Percentiles rank a stretch among this genome's conserved stretches.
Conservation (phyloP, 2,888 invertebrate species). For the Pimpla rufipes region DNA sequence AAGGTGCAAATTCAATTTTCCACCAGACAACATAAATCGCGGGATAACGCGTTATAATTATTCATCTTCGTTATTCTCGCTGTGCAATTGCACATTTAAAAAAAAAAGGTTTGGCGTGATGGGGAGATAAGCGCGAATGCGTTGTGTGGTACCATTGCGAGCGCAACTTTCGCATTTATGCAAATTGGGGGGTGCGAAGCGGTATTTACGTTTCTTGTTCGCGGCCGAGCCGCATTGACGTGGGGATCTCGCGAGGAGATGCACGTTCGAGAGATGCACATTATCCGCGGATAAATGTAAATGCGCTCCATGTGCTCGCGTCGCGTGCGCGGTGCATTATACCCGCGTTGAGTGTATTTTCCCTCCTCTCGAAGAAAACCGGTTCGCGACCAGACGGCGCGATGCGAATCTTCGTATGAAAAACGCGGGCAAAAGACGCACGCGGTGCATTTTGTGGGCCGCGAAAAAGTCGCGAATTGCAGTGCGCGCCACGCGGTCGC, state of each 20-base stretch:
- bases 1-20: not conserved
- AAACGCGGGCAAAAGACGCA: not conserved
- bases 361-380: slow-evolving; percentile 23
- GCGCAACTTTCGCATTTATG: slow-evolving; percentile 46
- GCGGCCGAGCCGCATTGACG: slow-evolving; percentile 58
- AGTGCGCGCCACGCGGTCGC: not conserved
- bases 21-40: not conserved
- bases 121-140: slow-evolving; percentile 3
- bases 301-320: not conserved
- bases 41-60: not conserved
- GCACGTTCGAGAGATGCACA: slow-evolving; percentile 51
- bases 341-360: not conserved
- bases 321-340: not conserved
- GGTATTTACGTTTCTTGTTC: slow-evolving; percentile 55
- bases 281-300: slow-evolving; percentile 15
- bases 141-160: not conserved
- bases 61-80: not conserved
- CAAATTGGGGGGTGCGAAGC: slow-evolving; percentile 37
- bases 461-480: not conserved
- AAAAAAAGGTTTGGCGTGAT: not conserved
- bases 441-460: not conserved
- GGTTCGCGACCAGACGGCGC: slow-evolving; percentile 19
- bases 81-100: not conserved
- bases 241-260: slow-evolving; percentile 44
- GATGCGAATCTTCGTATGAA: not conserved